Evolutionary conservation across 1,140 invertebrate genomes (phyloP).

Genomic region (Archegozetes longisetosus): DNA sequence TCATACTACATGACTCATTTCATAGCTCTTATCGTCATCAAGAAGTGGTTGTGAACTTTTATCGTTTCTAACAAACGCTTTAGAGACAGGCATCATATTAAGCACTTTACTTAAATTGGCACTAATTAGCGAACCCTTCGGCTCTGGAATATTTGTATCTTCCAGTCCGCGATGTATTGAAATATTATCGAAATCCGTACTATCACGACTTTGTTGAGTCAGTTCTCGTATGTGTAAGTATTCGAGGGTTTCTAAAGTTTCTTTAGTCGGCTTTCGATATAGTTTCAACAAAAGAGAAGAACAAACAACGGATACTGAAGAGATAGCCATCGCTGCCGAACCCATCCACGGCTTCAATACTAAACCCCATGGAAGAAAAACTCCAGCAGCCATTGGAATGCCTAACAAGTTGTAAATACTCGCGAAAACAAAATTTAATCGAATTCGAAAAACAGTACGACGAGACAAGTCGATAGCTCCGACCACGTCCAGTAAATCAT

Average conservation of each 20-base stretch:
- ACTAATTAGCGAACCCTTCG: constrained; percentile 20
- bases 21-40: neutral
- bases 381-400: constrained; percentile 88
- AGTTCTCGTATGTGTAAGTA: constrained; percentile 26
- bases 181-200: constrained; percentile 38
- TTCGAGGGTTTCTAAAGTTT: constrained; percentile 44
- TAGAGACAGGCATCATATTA: constrained; percentile 10
- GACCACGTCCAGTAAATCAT: constrained; percentile 90
- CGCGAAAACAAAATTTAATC: constrained; percentile 94
- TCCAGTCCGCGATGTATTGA: constrained; percentile 52
- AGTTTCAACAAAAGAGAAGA: constrained; percentile 79
- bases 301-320: constrained; percentile 89
- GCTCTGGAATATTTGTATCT: constrained; percentile 32
- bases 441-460: constrained; percentile 74
- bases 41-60: neutral
- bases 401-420: constrained; percentile 93
- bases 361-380: constrained; percentile 71
- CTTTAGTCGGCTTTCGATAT: constrained; percentile 46
- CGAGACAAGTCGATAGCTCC: constrained; percentile 83
- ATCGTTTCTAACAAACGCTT: neutral
- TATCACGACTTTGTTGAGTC: neutral
- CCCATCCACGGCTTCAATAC: constrained; percentile 95
- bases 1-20: neutral
- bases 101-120: constrained; percentile 18
- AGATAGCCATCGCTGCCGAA: constrained; percentile 93